Percentiles rank a stretch among this genome's conserved stretches.
phyloP scores from a whole-genome alignment of 2,888 invertebrate genomes.

The Eumacrocentrus americanus region DNA sequence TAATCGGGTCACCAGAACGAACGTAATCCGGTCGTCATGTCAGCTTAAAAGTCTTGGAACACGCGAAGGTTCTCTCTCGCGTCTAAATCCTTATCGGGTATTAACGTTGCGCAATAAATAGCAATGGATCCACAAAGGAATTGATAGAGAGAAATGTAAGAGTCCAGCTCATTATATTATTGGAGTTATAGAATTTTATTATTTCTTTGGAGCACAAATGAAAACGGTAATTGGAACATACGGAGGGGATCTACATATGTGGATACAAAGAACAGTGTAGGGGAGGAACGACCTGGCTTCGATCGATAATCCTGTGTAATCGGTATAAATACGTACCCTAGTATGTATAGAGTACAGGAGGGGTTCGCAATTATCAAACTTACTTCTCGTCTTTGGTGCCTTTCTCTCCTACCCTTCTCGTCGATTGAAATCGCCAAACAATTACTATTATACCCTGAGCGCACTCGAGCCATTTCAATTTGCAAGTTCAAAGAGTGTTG shows the following conservation, averaged over 20 bases:
- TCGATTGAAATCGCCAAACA: conserved; percentile 22
- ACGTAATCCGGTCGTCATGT: conserved; percentile 30
- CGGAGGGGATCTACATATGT: not conserved
- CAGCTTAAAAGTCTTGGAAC: conserved; percentile 24
- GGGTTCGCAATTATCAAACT: conserved; percentile 16
- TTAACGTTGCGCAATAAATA: conserved; percentile 18
- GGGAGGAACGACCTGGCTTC: conserved; percentile 12
- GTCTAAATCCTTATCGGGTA: conserved; percentile 16
- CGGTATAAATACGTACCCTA: conserved; percentile 27
- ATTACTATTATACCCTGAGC: conserved; percentile 11
- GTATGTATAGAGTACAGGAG: not conserved
- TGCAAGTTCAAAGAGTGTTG: conserved; percentile 16
- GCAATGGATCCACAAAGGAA: not conserved
- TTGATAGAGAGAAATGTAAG: not conserved
- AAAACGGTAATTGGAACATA: conserved; percentile 12
- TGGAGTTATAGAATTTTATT: no score
- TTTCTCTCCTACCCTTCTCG: not conserved
- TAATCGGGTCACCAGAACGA: conserved; percentile 54
- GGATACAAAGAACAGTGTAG: not conserved
- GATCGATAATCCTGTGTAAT: conserved; percentile 28
- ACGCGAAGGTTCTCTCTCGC: conserved; percentile 22
- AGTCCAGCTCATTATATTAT: no score
- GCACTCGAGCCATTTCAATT: conserved; percentile 13
- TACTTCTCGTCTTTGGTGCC: not conserved
- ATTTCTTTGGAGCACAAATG: not conserved